phyloP scores from a whole-genome alignment of 2,797 vertebrate genomes.

The Thaleichthys pacificus region DNA sequence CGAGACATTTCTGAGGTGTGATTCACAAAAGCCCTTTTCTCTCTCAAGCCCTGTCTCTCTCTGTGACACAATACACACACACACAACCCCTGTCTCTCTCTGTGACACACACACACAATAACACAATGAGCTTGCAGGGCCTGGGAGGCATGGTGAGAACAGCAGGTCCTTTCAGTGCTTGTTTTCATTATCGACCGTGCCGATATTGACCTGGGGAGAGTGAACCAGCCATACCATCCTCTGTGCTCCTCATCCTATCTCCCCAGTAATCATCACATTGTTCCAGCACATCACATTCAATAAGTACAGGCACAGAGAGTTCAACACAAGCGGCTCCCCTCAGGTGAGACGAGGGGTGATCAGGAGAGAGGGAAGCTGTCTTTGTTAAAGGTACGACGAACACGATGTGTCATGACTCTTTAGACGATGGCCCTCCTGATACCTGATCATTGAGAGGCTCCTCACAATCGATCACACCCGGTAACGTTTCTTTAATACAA shows the following conservation, averaged over 20 bases:
- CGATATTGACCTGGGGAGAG: constrained; percentile 55
- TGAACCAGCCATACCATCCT: constrained; percentile 6
- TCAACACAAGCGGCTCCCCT: constrained; percentile 2
- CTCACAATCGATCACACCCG: not conserved
- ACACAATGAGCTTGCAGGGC: not conserved
- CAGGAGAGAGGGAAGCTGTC: too few species aligned
- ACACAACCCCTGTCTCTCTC: not conserved
- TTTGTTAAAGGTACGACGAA: not conserved
- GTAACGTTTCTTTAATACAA: not conserved
- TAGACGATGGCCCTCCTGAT: not conserved
- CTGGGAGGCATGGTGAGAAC: constrained; percentile 18
- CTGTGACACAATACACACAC: not conserved
- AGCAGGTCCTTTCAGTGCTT: constrained; percentile 60
- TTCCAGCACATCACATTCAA: constrained; percentile 22
- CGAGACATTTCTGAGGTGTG: not conserved
- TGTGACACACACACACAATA: not conserved
- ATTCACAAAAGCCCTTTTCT: not conserved
- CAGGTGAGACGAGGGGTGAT: not conserved
- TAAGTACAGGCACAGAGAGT: not conserved
- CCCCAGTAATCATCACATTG: constrained; percentile 23
- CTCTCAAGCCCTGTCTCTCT: not conserved
- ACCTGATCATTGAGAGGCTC: not conserved
- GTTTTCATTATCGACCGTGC: constrained; percentile 61
- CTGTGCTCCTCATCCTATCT: not conserved
- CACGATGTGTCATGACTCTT: not conserved